These are phyloP conservation scores for Drosophila nigricruria DNA, from an alignment of 2,888 invertebrate genomes.

Conservation along the genomic window DNA sequence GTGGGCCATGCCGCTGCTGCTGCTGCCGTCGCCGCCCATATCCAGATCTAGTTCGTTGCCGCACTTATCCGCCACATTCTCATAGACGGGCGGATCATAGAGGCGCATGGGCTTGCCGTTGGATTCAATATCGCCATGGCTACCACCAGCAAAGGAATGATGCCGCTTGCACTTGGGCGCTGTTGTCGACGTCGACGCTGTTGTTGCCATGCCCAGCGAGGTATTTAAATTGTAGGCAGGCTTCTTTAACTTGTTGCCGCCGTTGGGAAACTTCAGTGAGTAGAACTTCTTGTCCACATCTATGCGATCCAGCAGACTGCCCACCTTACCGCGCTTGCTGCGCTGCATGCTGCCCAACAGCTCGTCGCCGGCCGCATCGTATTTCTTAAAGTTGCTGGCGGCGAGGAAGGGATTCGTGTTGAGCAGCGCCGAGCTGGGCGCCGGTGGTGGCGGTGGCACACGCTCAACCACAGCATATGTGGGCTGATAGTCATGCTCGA, in stretches of 20 bases:
- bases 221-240: slow-evolving; percentile 51
- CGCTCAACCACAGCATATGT: slow-evolving; percentile 82
- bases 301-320: slow-evolving; percentile 62
- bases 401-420: slow-evolving; percentile 83
- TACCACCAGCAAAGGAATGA: slow-evolving; percentile 85
- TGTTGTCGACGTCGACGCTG: slow-evolving; percentile 36
- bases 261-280: slow-evolving; percentile 82
- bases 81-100: slow-evolving; percentile 86
- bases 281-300: slow-evolving; percentile 84
- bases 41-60: slow-evolving; percentile 62
- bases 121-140: slow-evolving; percentile 83
- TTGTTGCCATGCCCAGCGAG: slow-evolving; percentile 57
- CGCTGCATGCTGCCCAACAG: slow-evolving; percentile 53
- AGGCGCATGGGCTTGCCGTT: slow-evolving; percentile 78
- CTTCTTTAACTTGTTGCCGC: slow-evolving; percentile 54
- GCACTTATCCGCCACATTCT: slow-evolving; percentile 88
- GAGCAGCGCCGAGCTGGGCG: slow-evolving; percentile 53
- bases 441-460: slow-evolving; percentile 51
- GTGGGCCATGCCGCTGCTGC: slow-evolving; percentile 25
- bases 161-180: slow-evolving; percentile 83
- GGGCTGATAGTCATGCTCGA: slow-evolving; percentile 81
- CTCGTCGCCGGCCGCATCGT: slow-evolving; percentile 69
- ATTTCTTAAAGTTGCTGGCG: slow-evolving; percentile 83
- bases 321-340: slow-evolving; percentile 41
- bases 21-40: slow-evolving; percentile 56